Evolutionary conservation across 1,140 invertebrate species (phyloP).

Genomic region (Ptiloglossa arizonensis): DNA sequence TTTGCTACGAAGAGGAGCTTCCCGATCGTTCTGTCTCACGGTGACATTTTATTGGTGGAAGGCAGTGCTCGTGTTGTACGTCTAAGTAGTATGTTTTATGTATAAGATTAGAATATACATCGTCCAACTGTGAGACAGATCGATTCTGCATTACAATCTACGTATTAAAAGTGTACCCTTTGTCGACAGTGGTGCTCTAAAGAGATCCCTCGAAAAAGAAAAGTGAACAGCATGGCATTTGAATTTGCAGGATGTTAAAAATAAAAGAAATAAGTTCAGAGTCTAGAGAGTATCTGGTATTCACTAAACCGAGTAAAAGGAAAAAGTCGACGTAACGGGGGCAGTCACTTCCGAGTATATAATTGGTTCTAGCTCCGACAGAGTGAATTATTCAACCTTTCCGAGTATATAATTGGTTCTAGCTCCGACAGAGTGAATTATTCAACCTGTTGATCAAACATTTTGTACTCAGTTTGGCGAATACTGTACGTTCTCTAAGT

Average conservation of each 20-base stretch:
- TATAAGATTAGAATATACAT: slow-evolving; percentile 66
- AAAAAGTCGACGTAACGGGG: too few species aligned
- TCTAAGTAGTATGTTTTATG: slow-evolving; percentile 54
- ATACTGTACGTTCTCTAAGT: not conserved
- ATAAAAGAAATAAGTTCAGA: not conserved
- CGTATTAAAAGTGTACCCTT: slow-evolving; percentile 5
- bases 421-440: too few species aligned
- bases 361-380: too few species aligned
- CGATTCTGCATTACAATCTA: slow-evolving; percentile 45
- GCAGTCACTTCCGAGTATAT: too few species aligned
- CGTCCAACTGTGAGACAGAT: slow-evolving; percentile 63
- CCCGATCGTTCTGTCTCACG: slow-evolving; percentile 67
- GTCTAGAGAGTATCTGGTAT: too few species aligned
- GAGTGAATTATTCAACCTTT: too few species aligned
- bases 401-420: too few species aligned
- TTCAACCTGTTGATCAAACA: not conserved
- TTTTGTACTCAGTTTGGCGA: not conserved
- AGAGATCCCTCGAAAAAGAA: not conserved
- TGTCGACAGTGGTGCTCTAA: slow-evolving; percentile 51
- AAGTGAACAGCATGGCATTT: not conserved
- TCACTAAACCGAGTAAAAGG: too few species aligned
- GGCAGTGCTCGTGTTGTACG: slow-evolving; percentile 73
- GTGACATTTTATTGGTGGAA: slow-evolving; percentile 69
- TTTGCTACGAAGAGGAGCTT: slow-evolving; percentile 45
- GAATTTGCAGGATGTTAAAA: not conserved